phyloP scores from a whole-genome alignment of 2,888 invertebrate species.

The Latheticus oryzae region DNA sequence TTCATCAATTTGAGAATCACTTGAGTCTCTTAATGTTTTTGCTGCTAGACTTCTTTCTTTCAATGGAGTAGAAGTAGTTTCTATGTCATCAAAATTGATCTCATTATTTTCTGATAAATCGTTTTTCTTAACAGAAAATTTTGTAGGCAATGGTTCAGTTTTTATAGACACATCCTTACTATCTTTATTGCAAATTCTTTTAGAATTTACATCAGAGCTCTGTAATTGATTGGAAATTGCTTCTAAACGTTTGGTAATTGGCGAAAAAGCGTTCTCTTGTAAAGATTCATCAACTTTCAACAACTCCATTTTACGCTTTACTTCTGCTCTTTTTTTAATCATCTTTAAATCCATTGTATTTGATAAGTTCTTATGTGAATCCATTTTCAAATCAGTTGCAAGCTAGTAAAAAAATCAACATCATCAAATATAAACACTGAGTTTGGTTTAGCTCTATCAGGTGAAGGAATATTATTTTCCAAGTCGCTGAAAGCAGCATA shows the following conservation, averaged over 20 bases:
- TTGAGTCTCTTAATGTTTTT: not conserved
- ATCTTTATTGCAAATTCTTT: too few relatives aligned
- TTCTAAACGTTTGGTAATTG: conserved; percentile 2
- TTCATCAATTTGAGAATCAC: too few relatives aligned
- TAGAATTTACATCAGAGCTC: too few relatives aligned
- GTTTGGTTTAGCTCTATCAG: conserved; percentile 48
- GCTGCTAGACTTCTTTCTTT: too few relatives aligned
- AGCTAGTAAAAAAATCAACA: too few relatives aligned
- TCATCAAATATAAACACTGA: conserved; percentile 61
- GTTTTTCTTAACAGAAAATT: too few relatives aligned
- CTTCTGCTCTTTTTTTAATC: not conserved
- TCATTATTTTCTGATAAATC: not conserved
- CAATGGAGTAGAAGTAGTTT: too few relatives aligned
- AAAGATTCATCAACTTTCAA: not conserved
- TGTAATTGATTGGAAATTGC: conserved; percentile 2
- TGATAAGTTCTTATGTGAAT: not conserved
- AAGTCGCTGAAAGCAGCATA: conserved; percentile 42
- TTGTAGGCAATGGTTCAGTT: not conserved
- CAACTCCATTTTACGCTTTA: not conserved
- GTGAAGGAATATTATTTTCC: conserved; percentile 42
- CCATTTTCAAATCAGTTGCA: too few relatives aligned
- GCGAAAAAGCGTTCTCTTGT: not conserved
- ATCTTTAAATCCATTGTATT: not conserved
- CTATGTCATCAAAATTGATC: not conserved
- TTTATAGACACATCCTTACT: too few relatives aligned